Conservation (phyloP, 2,888 invertebrate genomes). For the Uloborus plumipes region DNA sequence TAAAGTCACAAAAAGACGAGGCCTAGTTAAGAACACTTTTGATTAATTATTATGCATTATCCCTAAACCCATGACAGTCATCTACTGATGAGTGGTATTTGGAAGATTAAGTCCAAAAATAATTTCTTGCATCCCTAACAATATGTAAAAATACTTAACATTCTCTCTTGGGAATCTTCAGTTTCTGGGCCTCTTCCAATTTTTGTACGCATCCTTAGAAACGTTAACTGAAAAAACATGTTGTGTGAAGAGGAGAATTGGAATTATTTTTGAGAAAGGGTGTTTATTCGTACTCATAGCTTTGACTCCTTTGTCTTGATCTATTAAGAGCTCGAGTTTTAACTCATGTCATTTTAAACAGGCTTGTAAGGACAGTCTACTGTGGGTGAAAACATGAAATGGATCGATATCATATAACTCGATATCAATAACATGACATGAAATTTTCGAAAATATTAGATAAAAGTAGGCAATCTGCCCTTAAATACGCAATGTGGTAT, state of each 20-base stretch:
- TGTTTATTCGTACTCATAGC: background rate
- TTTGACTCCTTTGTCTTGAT: too few species aligned
- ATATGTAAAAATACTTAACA: constrained; percentile 8
- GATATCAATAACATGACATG: too few species aligned
- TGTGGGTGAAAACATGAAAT: too few species aligned
- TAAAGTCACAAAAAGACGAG: too few species aligned
- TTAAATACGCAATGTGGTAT: too few species aligned
- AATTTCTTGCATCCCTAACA: constrained; percentile 18
- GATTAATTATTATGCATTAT: constrained; percentile 13
- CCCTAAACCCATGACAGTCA: background rate
- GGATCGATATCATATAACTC: too few species aligned
- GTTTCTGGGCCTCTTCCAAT: background rate
- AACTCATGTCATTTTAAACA: too few species aligned
- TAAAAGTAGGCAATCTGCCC: too few species aligned
- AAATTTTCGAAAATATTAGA: constrained; percentile 7
- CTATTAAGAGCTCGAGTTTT: too few species aligned
- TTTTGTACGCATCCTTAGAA: background rate
- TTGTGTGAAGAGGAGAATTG: too few species aligned
- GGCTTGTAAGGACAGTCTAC: too few species aligned
- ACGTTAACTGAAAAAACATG: background rate
- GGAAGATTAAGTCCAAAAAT: background rate
- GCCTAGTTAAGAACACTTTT: too few species aligned
- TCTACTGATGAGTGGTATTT: constrained; percentile 4
- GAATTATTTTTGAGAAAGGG: constrained; percentile 4
- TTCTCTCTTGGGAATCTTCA: background rate